Evolutionary conservation across 2,797 vertebrate genomes (phyloP), one percentile per base, ranked within the genome.

Genomic region (Vipera ursinii): DNA sequence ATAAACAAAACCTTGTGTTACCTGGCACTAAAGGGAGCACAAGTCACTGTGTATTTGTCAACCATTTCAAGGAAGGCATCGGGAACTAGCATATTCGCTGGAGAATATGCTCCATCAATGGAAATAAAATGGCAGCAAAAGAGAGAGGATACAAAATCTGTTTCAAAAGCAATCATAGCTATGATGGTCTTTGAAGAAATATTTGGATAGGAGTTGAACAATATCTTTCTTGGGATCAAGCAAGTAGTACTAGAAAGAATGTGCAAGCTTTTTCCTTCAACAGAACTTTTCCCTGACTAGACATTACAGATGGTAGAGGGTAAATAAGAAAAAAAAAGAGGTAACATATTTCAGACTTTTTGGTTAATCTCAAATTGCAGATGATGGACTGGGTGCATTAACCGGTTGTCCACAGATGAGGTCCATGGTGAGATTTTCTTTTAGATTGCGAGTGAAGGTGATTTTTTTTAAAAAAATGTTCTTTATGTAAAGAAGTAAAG

Each of bases 1-100:
- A 91, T 93, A 92, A 93, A 95, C 73, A 89, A 0, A 0, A 24
- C 73, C n/a, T 56, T 24, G 90, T 22, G 89, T 1, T 89, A 2
- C 0, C 0, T 14, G 14, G 53, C 90, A 56, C 24, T 91, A 94
- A 82, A 89, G 3, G 61, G 92, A 69, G 2, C 65, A 91, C 51
- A 15, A 93, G 6, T 3, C 86, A 65, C 1, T 20, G 24, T 32
- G 51, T 10, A 2, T 95, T 92, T 93, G 92, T 89, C 38, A 91
- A 57, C 20, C 60, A 17, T 63, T 60, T 87, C 28, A 1, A 86
- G 86, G 2, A 93, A 87, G 0, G 88, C 92, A 92, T n/a, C 0
- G 85, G 53, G 78, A 17, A 17, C 73, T 6, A 65, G 2, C 1
- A 60, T 1, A 6, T 88, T 60, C 65, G 61, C 89, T 92, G 10